Base-by-base conservation (phyloP, 2,888 invertebrate genomes). In the Augochlorella aurata region DNA sequence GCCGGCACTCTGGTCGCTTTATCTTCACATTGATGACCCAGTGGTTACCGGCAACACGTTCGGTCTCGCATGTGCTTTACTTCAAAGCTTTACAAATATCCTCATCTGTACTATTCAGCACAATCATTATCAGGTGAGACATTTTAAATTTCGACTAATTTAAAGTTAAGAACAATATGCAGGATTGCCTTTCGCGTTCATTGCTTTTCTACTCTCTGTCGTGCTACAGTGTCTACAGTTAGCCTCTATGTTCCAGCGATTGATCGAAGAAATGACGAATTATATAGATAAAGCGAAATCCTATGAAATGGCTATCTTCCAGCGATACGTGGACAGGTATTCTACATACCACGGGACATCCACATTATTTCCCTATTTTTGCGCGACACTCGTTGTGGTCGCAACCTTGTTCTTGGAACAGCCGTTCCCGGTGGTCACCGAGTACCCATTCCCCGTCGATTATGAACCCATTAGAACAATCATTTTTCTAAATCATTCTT, bases 391-490 rank as follows among this genome's bases (percentile, higher is more conserved):
- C 0, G 65, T 88, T 3, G 87, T 89, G 21, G 81, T 73, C 2
- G 86, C 85, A 24, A 91, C 91, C 0, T 3, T 91, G 14, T 68
- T 91, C 0, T 83, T 83, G 24, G 24, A 77, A 0, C 87, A 88
- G 29, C 49, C 83, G 2, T 85, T 93, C 14, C 93, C 93, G 8
- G 88, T 88, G 0, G 87, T 90, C 29, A 84, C 90, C 0, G 88
- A 89, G 82, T 93, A 92, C 84, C 93, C 92, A 29, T 92, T 93
- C 84, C 44, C 87, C 0, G 77, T 89, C 5, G 83, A 91, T 49
- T 14, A 75, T 12, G 74, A 81, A 5, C 77, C 78, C 3, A 24
- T 85, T 4, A 77, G 79, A 21, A 81, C 77, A 50, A 50, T 85
- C 4, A 66, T 92, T 1, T 93, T 90, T 69, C 7, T 85, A 8